Evolutionary conservation across 2,113 vertebrate genomes (phyloP).

Genomic region (Odobenus rosmarus): DNA sequence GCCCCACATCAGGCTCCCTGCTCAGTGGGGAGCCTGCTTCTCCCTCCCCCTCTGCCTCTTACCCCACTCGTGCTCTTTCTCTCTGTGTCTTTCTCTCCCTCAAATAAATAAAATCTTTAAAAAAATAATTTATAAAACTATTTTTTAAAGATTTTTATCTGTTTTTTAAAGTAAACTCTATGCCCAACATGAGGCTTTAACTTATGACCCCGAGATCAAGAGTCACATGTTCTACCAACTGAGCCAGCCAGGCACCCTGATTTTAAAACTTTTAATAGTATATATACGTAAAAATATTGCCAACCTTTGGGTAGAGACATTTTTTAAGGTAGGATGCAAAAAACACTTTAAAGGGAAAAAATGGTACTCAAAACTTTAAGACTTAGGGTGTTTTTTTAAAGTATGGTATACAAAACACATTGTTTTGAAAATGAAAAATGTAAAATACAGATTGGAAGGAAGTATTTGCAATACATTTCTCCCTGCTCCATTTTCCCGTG

Average conservation of each 20-base stretch:
- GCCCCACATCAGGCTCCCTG: background rate
- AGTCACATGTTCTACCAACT: background rate
- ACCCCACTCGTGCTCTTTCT: background rate
- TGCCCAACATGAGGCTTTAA: background rate
- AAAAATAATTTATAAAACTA: background rate
- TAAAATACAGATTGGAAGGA: background rate
- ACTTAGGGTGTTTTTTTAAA: background rate
- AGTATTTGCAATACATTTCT: background rate
- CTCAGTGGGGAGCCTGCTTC: background rate
- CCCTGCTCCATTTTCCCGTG: background rate
- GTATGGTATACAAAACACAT: background rate
- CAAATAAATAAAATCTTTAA: background rate
- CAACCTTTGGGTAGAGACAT: background rate
- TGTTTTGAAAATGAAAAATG: background rate
- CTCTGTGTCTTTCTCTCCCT: background rate
- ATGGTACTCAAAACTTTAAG: background rate
- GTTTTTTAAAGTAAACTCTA: background rate
- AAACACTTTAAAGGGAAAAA: background rate
- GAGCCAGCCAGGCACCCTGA: background rate
- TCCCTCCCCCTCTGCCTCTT: background rate
- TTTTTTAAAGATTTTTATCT: background rate
- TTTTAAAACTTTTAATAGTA: background rate
- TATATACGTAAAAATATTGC: conserved; percentile 15
- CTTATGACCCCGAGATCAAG: background rate
- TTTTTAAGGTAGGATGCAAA: background rate